Base-by-base conservation (phyloP, 1,140 invertebrate species). In the Macrobrachium nipponense region DNA sequence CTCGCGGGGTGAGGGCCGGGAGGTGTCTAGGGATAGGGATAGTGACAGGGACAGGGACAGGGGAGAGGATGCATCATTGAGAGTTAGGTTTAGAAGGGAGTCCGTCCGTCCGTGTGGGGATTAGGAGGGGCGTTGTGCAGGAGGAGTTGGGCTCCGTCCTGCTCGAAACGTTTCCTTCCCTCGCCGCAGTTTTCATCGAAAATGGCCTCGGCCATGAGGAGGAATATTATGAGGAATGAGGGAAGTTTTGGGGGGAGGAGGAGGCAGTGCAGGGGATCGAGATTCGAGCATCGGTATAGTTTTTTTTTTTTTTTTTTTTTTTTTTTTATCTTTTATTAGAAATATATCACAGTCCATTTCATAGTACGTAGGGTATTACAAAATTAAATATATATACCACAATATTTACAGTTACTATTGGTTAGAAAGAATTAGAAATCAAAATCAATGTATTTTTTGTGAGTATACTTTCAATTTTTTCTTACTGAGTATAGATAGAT, bases 1-100 rank as follows among this genome's bases (percentile, higher is more conserved):
- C n/a, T 36, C n/a, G 75, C 43, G 43, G 23, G 75, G 23, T 6
- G 58, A 51, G 10, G 36, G 58, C 1, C 1, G 18, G 23, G 12
- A 77, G 15, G 17, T 8, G 18, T 18, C 14, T 23, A 0, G 73
- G 44, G 73, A 76, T 23, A 44, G 73, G 51, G 73, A 76, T 2
- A 44, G n/a, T n/a, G n/a, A n/a, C n/a, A 12, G 51, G 44, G 17
- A 23, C 5, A 59, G 20, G 17, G 14, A 18, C 4, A 14, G 51
- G 27, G 51, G 75, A 51, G 18, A 20, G 75, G 17, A 77, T 20
- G 23, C 18, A 23, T n/a, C 18, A 23, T n/a, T 20, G 75, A 51
- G 51, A 18, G 44, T 36, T 43, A 62, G 77, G 27, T 59, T 20
- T n/a, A 79, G 61, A 36, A 62, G 60, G 27, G 77, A 27, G 77